Percentiles rank a stretch among this genome's conserved stretches.
Conservation (phyloP, 2,888 invertebrate species). For the Melanostoma scalare region DNA sequence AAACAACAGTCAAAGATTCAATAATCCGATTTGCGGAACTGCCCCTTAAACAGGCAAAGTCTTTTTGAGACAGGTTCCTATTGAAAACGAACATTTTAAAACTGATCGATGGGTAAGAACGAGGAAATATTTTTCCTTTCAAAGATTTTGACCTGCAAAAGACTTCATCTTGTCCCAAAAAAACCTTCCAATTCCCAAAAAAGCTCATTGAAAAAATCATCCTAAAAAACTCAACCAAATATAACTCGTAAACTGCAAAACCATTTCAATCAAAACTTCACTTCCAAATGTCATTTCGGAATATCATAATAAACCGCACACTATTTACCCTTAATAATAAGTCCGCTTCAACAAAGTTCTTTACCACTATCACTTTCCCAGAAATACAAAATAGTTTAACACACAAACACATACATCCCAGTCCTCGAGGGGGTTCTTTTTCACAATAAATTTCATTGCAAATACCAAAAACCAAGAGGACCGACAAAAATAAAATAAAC, state of each 20-base stretch:
- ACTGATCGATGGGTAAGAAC: too few species aligned
- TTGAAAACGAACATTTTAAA: too few species aligned
- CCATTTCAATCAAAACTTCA: constrained; percentile 40
- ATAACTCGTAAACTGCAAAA: neutral
- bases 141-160: too few species aligned
- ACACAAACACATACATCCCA: constrained; percentile 6
- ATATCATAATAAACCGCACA: constrained; percentile 55
- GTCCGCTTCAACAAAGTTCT: constrained; percentile 38
- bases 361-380: constrained; percentile 55
- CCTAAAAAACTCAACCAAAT: constrained; percentile 1
- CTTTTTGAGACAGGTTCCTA: too few species aligned
- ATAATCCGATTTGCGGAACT: too few species aligned
- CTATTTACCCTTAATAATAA: constrained; percentile 47
- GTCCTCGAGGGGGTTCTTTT: constrained; percentile 35
- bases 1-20: too few species aligned
- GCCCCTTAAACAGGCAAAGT: too few species aligned
- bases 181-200: neutral
- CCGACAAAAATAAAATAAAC: constrained; percentile 30
- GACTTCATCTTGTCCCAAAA: too few species aligned
- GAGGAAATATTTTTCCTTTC: too few species aligned
- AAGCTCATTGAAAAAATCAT: constrained; percentile 7
- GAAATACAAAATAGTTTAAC: constrained; percentile 9
- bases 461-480: constrained; percentile 48
- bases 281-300: constrained; percentile 33
- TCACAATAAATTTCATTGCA: constrained; percentile 58